Conservation (phyloP, 1,140 invertebrate species). For the Grapholita molesta region DNA sequence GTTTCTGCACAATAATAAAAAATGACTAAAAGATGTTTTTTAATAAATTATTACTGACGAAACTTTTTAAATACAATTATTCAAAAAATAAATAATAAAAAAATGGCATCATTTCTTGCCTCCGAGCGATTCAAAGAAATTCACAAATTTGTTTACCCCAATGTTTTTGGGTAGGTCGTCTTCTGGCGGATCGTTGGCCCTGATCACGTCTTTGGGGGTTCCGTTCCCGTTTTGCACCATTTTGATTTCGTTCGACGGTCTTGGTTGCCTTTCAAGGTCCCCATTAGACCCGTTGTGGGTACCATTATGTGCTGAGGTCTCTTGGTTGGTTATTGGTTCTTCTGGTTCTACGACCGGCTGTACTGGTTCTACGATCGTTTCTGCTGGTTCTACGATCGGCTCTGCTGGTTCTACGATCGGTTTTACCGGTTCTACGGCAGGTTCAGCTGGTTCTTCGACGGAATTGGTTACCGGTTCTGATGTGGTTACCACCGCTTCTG, state of each 20-base stretch:
- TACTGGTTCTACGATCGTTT: too few species aligned
- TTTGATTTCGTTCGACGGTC: slow-evolving; percentile 68
- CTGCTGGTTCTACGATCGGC: neutral
- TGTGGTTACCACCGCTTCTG: neutral
- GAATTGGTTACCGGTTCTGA: neutral
- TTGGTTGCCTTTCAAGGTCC: slow-evolving; percentile 28
- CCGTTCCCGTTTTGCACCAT: slow-evolving; percentile 57
- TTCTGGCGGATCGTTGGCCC: slow-evolving; percentile 68
- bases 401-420: neutral
- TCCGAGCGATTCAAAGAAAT: slow-evolving; percentile 70
- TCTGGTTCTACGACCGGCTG: slow-evolving; percentile 15
- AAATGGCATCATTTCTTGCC: slow-evolving; percentile 56
- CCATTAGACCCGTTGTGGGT: slow-evolving; percentile 33
- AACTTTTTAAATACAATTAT: neutral
- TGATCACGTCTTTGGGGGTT: slow-evolving; percentile 61
- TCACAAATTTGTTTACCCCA: slow-evolving; percentile 71
- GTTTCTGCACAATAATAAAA: neutral
- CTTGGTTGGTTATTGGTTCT: neutral
- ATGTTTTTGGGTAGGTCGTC: slow-evolving; percentile 73
- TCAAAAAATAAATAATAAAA: neutral
- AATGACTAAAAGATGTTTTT: neutral
- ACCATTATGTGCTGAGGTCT: slow-evolving; percentile 23
- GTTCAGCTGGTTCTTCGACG: neutral
- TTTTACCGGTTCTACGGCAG: neutral
- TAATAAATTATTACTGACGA: neutral